A percentile compares a stretch with the other conserved stretches of the same genome.
Evolutionary conservation across 2,888 invertebrate genomes (phyloP).

Genomic region (Dasypolia templi): DNA sequence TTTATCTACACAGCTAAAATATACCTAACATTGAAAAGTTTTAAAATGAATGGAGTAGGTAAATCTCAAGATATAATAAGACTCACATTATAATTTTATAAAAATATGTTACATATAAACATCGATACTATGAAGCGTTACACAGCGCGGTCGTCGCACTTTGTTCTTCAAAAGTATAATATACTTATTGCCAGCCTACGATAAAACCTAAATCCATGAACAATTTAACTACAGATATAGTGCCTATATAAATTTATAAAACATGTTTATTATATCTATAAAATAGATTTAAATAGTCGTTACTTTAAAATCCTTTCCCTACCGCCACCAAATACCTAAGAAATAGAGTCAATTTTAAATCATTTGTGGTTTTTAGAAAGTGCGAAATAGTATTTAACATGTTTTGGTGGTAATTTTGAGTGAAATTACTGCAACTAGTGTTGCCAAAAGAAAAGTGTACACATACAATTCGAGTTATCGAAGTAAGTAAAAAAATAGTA

Average conservation of each 20-base stretch:
- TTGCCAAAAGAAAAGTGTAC: slow-evolving; percentile 60
- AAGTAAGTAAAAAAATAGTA: slow-evolving; percentile 61
- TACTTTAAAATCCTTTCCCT: slow-evolving; percentile 72
- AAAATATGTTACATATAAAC: slow-evolving; percentile 80
- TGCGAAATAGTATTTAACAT: slow-evolving; percentile 57
- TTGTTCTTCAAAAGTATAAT: slow-evolving; percentile 61
- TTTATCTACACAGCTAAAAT: slow-evolving; percentile 79
- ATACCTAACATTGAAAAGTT: slow-evolving; percentile 67
- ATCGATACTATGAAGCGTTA: slow-evolving; percentile 64
- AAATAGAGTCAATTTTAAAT: slow-evolving; percentile 65
- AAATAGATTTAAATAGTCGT: slow-evolving; percentile 74
- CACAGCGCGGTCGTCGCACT: slow-evolving; percentile 47
- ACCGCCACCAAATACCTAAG: slow-evolving; percentile 80
- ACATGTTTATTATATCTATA: slow-evolving; percentile 73
- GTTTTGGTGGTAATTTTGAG: slow-evolving; percentile 59
- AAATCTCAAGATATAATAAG: slow-evolving; percentile 65
- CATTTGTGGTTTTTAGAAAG: slow-evolving; percentile 53
- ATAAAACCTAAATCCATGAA: slow-evolving; percentile 62
- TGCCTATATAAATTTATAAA: slow-evolving; percentile 72
- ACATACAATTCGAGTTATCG: slow-evolving; percentile 65
- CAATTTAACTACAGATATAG: slow-evolving; percentile 69
- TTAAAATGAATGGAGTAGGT: slow-evolving; percentile 65
- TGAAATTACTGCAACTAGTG: slow-evolving; percentile 55
- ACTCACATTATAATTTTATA: slow-evolving; percentile 68
- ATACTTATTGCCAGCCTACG: slow-evolving; percentile 69